Evolutionary conservation across 1,140 invertebrate genomes (phyloP), one percentile per base, ranked within the genome.

Genomic region (Orius laevigatus): DNA sequence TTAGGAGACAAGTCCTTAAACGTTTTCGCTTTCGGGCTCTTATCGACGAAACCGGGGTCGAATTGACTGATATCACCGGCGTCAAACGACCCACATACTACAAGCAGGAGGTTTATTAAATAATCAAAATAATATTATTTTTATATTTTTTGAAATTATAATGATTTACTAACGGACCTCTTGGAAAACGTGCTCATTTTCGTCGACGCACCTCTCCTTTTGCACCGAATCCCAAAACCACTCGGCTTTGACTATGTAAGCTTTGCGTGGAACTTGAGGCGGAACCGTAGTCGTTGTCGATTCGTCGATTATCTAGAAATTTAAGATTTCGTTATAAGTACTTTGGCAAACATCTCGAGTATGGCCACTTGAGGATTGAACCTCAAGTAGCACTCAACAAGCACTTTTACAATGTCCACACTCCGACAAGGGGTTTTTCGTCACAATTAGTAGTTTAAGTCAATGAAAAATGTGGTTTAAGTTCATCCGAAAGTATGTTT

Each of bases 221-320:
- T 97, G 91, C 45, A 98, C 85, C 35, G 89, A 90, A 0, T 79
- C 83, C 91, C 92, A 96, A 67, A 98, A 97, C 93, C 93, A 97
- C 68, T 95, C 86, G 14, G 81, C 82, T 64, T 85, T 89, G 33
- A 91, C 79, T 39, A 90, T 70, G 12, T 58, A 55, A 42, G 80
- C 74, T 52, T 70, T 66, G 15, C 65, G 56, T 12, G 71, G 66
- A 5, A 66, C 65, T 50, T 74, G 72, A 53, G 79, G 77, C 39
- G 79, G 79, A 53, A 78, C 66, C 46, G 73, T 63, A 53, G 70
- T 72, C 9, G 80, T 76, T 51, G 75, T 75, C 51, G 81, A 78
- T 59, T 84, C 81, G 58, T 87, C 82, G 16, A 87, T 81, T 42
- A 85, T 82, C 82, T 86, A 61, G 42, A 51, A 19, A 57, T 32